phyloP scores from a whole-genome alignment of 2,113 vertebrate genomes.

The Odocoileus hemionus region DNA sequence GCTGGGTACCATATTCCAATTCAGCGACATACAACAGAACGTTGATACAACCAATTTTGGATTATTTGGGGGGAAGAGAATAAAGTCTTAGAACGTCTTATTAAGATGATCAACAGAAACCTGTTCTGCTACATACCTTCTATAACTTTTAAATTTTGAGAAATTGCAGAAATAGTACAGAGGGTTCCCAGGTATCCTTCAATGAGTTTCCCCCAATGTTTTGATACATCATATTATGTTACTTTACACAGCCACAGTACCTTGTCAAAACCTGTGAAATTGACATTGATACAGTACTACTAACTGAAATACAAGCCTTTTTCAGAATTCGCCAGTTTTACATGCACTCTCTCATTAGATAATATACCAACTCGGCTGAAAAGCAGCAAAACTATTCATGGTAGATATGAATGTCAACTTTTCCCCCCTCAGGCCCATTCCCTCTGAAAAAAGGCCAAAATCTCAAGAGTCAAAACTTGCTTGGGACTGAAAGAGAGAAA shows the following conservation, averaged over 20 bases:
- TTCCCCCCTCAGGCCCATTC: background rate
- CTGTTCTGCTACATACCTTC: background rate
- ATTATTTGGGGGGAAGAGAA: background rate
- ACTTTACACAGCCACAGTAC: background rate
- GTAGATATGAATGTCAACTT: background rate
- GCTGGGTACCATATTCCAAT: background rate
- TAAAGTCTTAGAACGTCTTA: background rate
- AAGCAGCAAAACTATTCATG: slow-evolving; percentile 19
- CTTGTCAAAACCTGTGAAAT: slow-evolving; percentile 8
- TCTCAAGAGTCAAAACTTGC: background rate
- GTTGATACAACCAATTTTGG: background rate
- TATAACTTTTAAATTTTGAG: background rate
- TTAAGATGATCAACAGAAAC: background rate
- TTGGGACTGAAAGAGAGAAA: background rate
- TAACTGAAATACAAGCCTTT: background rate
- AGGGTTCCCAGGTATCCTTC: background rate
- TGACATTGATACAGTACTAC: background rate
- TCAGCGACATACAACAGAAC: background rate
- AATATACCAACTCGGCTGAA: slow-evolving; percentile 17
- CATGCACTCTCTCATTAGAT: background rate
- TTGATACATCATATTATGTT: background rate
- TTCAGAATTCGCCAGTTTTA: background rate
- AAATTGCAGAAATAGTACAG: slow-evolving; percentile 15
- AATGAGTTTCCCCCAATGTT: background rate
- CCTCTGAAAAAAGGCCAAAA: background rate